Evolutionary conservation across 2,113 vertebrate species (phyloP).

Genomic region (Pyrgilauda ruficollis): DNA sequence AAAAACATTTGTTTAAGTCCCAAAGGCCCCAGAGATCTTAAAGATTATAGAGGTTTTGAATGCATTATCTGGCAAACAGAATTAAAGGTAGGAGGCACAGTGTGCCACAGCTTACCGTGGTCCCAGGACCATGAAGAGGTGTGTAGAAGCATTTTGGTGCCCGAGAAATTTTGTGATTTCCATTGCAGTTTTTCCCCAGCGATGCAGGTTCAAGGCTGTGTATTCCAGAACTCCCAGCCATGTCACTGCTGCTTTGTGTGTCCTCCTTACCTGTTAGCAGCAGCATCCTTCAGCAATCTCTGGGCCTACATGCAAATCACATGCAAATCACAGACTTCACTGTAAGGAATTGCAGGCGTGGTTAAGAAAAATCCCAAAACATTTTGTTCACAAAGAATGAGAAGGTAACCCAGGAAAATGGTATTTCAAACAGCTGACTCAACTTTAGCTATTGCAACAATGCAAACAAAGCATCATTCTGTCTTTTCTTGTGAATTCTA

Average conservation of each 20-base stretch:
- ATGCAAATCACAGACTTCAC: neutral
- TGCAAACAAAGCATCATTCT: neutral
- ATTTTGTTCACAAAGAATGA: neutral
- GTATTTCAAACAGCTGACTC: neutral
- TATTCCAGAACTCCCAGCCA: neutral
- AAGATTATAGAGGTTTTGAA: neutral
- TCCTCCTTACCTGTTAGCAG: neutral
- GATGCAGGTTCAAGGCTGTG: neutral
- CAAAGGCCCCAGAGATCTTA: neutral
- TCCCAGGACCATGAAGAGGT: neutral
- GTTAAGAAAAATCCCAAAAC: neutral
- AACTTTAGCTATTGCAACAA: neutral
- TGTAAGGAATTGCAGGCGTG: neutral
- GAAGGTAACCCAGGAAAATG: neutral
- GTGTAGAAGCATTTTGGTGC: neutral
- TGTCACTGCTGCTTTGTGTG: neutral
- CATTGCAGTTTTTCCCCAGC: neutral
- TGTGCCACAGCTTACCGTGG: neutral
- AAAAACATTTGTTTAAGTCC: neutral
- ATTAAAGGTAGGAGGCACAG: neutral
- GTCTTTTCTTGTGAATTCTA: neutral
- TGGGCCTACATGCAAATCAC: neutral
- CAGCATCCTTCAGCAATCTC: neutral
- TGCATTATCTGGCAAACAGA: neutral
- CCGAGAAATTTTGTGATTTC: neutral